Evolutionary conservation across 2,888 invertebrate genomes (phyloP).

Genomic region (Eupithecia exiguata): DNA sequence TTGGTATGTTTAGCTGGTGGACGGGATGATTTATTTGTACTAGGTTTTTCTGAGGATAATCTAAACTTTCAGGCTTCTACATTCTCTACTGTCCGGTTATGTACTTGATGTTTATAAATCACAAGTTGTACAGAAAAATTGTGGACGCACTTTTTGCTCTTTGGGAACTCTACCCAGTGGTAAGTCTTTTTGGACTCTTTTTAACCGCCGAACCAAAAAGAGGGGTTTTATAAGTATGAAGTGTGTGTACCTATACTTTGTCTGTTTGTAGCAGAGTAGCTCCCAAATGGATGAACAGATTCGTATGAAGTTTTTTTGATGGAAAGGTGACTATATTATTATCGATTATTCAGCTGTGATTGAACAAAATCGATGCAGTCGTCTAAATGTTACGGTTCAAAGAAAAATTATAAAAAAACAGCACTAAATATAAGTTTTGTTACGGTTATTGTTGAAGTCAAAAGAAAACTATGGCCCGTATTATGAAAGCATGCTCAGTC

Average conservation of each 20-base stretch:
- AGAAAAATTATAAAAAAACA: too few relatives aligned
- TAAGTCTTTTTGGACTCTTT: slow-evolving; percentile 66
- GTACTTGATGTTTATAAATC: slow-evolving; percentile 88
- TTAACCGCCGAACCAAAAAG: not conserved
- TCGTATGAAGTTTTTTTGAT: too few relatives aligned
- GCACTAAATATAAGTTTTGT: not conserved
- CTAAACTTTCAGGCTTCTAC: slow-evolving; percentile 79
- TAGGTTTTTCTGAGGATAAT: not conserved
- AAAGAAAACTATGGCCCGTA: not conserved
- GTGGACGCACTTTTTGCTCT: slow-evolving; percentile 89
- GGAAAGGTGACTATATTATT: not conserved
- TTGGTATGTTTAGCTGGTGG: not conserved
- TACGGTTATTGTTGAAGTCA: not conserved
- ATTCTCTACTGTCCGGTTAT: slow-evolving; percentile 87
- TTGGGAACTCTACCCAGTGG: slow-evolving; percentile 93
- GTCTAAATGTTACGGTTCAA: not conserved
- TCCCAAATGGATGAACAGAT: not conserved
- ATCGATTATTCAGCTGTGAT: not conserved
- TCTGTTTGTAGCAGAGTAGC: not conserved
- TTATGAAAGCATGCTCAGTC: too few relatives aligned
- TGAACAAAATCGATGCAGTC: not conserved
- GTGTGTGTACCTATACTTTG: not conserved
- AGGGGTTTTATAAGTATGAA: not conserved
- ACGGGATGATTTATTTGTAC: not conserved
- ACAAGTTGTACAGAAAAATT: slow-evolving; percentile 86